These are phyloP conservation scores for Sciurus niger DNA, from an alignment of 2,113 vertebrate species.

Conservation along the genomic window DNA sequence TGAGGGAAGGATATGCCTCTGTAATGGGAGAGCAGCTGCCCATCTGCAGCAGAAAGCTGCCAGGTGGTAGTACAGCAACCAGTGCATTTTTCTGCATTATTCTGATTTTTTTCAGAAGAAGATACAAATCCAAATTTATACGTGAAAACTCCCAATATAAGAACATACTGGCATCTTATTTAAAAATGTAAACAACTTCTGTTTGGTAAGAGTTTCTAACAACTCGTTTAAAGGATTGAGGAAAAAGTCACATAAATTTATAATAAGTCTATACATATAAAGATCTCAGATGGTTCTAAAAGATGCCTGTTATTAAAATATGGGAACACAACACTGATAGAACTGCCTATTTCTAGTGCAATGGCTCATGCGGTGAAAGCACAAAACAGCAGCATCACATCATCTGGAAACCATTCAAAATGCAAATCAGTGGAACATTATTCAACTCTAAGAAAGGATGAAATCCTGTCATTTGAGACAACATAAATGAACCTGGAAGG, in stretches of 20 bases:
- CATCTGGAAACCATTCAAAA: background rate
- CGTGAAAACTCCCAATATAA: background rate
- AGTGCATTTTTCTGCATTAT: background rate
- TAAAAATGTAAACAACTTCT: background rate
- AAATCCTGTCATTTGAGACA: background rate
- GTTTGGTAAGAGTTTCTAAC: background rate
- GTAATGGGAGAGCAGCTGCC: background rate
- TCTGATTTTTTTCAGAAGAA: background rate
- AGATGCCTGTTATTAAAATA: background rate
- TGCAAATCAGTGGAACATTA: background rate
- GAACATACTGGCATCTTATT: background rate
- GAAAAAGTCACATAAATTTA: background rate
- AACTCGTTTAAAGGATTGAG: background rate
- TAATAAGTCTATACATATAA: background rate
- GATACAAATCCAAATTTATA: background rate
- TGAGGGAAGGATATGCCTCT: fast-evolving
- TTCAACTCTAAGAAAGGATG: background rate
- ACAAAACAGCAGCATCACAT: background rate
- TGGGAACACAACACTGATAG: background rate
- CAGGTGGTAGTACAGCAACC: background rate
- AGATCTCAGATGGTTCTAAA: background rate
- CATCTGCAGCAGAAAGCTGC: background rate
- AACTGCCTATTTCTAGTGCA: background rate
- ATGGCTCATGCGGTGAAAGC: background rate
- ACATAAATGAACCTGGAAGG: background rate